phyloP scores from a whole-genome alignment of 2,113 vertebrate genomes.

The Nematolebias whitei region DNA sequence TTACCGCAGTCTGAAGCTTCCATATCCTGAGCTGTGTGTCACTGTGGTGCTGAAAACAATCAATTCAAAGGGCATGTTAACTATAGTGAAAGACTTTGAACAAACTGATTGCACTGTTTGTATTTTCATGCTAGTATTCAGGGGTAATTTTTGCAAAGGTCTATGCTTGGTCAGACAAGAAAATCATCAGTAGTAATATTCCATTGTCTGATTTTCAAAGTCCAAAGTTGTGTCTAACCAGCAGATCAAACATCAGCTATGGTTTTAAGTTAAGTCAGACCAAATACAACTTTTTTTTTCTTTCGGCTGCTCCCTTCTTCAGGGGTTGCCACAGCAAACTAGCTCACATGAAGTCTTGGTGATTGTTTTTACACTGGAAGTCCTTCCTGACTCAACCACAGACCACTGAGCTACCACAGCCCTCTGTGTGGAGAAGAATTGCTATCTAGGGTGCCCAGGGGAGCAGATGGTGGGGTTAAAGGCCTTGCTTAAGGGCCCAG shows the following conservation, averaged over 20 bases:
- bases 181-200: background rate
- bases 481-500: too few species aligned
- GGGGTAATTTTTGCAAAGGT: background rate
- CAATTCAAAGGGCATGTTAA: background rate
- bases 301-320: too few species aligned
- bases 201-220: background rate
- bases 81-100: conserved; percentile 15
- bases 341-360: too few species aligned
- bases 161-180: background rate
- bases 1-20: background rate
- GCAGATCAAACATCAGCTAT: background rate
- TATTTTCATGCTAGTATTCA: background rate
- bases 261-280: background rate
- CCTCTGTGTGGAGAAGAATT: too few species aligned
- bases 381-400: too few species aligned
- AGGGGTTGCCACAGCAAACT: too few species aligned
- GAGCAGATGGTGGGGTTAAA: too few species aligned
- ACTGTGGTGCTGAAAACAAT: background rate
- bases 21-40: background rate
- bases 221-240: background rate
- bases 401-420: too few species aligned
- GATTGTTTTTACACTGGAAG: too few species aligned
- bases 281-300: too few species aligned
- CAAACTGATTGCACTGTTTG: background rate
- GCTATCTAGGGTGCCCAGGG: too few species aligned